Conservation (phyloP, 2,113 vertebrate species). For the Clupea harengus region DNA sequence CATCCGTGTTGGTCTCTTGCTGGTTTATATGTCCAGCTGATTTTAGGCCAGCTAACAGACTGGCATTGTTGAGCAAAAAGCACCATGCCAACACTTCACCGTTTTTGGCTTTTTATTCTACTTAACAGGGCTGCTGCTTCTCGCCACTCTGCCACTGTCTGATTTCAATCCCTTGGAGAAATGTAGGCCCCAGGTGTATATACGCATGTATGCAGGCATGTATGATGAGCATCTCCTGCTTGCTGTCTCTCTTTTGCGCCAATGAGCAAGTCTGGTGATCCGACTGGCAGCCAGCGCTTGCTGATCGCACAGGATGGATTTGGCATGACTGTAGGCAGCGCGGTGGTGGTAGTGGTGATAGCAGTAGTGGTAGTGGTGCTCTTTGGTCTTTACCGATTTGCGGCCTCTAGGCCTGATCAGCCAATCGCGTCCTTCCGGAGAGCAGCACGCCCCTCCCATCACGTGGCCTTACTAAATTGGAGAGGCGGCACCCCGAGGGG, state of each 20-base stretch:
- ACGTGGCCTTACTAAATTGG: slow-evolving; percentile 47
- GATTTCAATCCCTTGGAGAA: neutral
- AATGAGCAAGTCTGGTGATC: slow-evolving; percentile 1
- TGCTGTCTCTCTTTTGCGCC: neutral
- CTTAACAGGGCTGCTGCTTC: neutral
- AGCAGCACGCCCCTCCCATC: slow-evolving; percentile 56
- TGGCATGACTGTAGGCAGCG: slow-evolving; percentile 49
- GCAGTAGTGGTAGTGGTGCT: neutral
- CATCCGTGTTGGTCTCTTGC: neutral
- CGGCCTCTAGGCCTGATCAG: slow-evolving; percentile 51
- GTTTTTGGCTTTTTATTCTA: neutral
- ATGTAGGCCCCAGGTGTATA: neutral
- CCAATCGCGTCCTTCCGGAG: slow-evolving; percentile 54
- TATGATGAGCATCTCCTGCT: neutral
- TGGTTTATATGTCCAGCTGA: neutral
- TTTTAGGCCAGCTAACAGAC: neutral
- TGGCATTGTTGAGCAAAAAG: neutral
- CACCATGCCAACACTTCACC: no score
- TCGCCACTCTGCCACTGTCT: neutral
- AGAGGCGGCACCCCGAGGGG: slow-evolving; percentile 49
- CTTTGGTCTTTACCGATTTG: slow-evolving; percentile 51
- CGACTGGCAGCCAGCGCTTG: slow-evolving; percentile 16
- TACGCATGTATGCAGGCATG: neutral
- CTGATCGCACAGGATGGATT: slow-evolving; percentile 46
- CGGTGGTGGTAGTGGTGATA: neutral